phyloP scores from a whole-genome alignment of 2,888 invertebrate genomes.

The Philonicus albiceps region DNA sequence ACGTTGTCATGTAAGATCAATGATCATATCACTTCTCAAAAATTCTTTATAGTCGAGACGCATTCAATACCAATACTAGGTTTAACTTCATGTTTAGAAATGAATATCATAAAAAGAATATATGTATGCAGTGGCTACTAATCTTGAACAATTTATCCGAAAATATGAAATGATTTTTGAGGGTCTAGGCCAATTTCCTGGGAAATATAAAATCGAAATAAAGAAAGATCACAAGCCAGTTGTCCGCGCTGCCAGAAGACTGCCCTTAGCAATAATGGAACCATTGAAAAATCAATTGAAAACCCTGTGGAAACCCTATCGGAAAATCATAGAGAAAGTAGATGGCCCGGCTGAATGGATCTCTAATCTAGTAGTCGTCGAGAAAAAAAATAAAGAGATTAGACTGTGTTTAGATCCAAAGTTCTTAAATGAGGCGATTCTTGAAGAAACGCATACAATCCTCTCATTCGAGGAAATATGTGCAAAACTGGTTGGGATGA shows the following conservation, averaged over 20 bases:
- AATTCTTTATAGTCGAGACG: not conserved
- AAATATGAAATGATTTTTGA: no score
- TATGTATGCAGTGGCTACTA: no score
- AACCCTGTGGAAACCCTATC: conserved; percentile 9
- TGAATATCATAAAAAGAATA: no score
- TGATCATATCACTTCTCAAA: no score
- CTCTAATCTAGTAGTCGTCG: conserved; percentile 48
- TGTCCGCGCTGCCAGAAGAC: conserved; percentile 31
- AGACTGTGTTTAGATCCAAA: conserved; percentile 51
- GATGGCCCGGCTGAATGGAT: not conserved
- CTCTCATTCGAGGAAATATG: no score
- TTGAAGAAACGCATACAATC: no score
- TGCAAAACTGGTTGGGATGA: no score
- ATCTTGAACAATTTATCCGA: no score
- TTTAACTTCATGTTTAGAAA: no score
- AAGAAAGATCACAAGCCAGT: conserved; percentile 39
- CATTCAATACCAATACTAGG: conserved; percentile 5
- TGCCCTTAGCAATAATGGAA: not conserved
- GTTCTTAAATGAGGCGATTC: conserved; percentile 51
- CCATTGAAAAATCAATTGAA: conserved; percentile 5
- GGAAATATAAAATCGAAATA: conserved; percentile 26
- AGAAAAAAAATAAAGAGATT: conserved; percentile 50
- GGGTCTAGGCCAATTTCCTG: conserved; percentile 39
- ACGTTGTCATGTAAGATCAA: not conserved
- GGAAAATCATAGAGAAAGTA: not conserved